Evolutionary conservation across 2,113 vertebrate genomes (phyloP).

Genomic region (Sterna hirundo): DNA sequence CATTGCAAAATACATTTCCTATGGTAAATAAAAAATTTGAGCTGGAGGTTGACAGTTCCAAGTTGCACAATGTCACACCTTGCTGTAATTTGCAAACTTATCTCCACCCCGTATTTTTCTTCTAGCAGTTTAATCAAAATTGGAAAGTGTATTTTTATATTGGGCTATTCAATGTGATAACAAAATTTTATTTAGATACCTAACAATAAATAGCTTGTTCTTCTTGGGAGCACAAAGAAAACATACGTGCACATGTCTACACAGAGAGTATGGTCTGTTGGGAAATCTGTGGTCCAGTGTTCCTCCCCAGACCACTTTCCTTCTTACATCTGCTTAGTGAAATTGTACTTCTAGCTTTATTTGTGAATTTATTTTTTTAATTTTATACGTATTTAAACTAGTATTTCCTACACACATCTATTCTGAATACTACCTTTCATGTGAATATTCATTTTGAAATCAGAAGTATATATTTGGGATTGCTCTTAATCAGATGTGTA

Average conservation of each 20-base stretch:
- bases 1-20: neutral
- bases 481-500: neutral
- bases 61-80: neutral
- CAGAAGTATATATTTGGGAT: neutral
- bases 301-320: neutral
- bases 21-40: neutral
- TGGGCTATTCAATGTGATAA: neutral
- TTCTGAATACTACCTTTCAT: neutral
- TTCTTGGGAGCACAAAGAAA: neutral
- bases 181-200: neutral
- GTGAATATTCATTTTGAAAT: neutral
- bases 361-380: neutral
- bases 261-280: accelerated
- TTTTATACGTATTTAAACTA: neutral
- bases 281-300: neutral
- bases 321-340: neutral
- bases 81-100: neutral
- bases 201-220: neutral
- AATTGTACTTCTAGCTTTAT: neutral
- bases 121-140: neutral
- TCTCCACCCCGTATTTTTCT: neutral
- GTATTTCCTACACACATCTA: neutral
- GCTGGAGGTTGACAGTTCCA: neutral
- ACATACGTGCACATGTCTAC: accelerated
- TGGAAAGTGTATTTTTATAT: neutral